Percentiles rank a stretch among this genome's conserved stretches.
Conservation (phyloP, 2,113 vertebrate species). For the Serilophus lunatus region DNA sequence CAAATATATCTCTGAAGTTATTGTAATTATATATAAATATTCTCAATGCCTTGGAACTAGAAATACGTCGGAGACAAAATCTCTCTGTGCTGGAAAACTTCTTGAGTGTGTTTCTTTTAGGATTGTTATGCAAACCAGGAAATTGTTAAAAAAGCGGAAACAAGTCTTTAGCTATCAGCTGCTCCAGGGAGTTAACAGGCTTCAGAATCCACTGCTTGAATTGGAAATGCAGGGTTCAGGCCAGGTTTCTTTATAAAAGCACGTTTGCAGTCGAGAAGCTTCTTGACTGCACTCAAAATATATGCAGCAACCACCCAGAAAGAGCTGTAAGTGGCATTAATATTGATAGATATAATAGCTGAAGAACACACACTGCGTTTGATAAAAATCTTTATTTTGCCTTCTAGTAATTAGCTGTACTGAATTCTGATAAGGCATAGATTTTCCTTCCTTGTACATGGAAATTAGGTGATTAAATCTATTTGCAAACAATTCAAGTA, state of each 20-base stretch:
- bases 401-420: constrained; percentile 1
- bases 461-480: constrained; percentile 36
- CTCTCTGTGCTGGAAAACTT: constrained; percentile 16
- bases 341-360: not conserved
- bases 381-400: constrained; percentile 32
- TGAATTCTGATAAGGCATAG: not conserved
- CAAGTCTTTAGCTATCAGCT: constrained; percentile 61
- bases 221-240: not conserved
- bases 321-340: constrained; percentile 25
- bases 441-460: constrained; percentile 10
- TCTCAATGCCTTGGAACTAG: not conserved
- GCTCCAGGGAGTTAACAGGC: constrained; percentile 54
- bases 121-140: constrained; percentile 56
- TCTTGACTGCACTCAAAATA: not conserved
- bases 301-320: constrained; percentile 13
- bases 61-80: not conserved
- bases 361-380: not conserved
- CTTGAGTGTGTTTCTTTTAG: constrained; percentile 43
- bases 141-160: constrained; percentile 57
- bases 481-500: constrained; percentile 27
- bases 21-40: constrained; percentile 3
- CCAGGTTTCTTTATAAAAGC: not conserved
- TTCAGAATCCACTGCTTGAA: constrained; percentile 12
- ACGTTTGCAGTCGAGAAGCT: not conserved
- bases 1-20: constrained; percentile 5